Percentiles rank a stretch among this genome's conserved stretches.
phyloP scores from a whole-genome alignment of 2,113 vertebrate genomes.

The Ammodytes marinus region DNA sequence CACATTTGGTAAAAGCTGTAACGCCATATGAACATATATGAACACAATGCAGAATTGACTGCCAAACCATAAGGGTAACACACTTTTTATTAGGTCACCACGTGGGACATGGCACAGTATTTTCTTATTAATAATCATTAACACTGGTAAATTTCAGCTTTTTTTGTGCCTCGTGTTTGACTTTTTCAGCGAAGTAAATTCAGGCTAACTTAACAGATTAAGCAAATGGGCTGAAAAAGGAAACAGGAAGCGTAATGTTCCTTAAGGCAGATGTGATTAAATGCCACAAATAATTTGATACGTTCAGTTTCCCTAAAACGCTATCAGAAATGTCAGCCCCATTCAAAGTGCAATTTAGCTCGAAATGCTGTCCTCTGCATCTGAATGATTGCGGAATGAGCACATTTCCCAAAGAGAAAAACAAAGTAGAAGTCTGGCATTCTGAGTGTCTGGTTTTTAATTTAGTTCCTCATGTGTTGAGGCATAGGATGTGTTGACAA shows the following conservation, averaged over 20 bases:
- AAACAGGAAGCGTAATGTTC: neutral
- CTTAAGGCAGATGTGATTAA: slow-evolving; percentile 41
- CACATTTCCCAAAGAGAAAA: neutral
- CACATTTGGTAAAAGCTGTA: slow-evolving; percentile 15
- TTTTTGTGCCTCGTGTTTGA: neutral
- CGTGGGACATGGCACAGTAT: neutral
- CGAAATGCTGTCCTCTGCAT: neutral
- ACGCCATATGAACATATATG: neutral
- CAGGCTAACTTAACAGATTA: slow-evolving; percentile 16
- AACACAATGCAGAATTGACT: neutral
- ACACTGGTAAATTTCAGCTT: neutral
- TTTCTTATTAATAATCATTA: neutral
- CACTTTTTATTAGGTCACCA: neutral
- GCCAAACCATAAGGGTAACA: neutral
- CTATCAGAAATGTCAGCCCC: neutral
- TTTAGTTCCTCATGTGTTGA: neutral
- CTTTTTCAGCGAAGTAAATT: neutral
- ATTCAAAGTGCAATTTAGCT: neutral
- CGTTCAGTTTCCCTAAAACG: slow-evolving; percentile 1
- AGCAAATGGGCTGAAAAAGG: slow-evolving; percentile 27
- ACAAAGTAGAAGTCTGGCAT: neutral
- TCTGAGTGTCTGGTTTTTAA: neutral
- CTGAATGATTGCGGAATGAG: too few relatives aligned
- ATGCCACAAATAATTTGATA: slow-evolving; percentile 32
- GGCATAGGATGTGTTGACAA: neutral